These are phyloP conservation scores for Aphelenchoides fujianensis DNA, from an alignment of 1,140 invertebrate genomes.

Conservation along the genomic window DNA sequence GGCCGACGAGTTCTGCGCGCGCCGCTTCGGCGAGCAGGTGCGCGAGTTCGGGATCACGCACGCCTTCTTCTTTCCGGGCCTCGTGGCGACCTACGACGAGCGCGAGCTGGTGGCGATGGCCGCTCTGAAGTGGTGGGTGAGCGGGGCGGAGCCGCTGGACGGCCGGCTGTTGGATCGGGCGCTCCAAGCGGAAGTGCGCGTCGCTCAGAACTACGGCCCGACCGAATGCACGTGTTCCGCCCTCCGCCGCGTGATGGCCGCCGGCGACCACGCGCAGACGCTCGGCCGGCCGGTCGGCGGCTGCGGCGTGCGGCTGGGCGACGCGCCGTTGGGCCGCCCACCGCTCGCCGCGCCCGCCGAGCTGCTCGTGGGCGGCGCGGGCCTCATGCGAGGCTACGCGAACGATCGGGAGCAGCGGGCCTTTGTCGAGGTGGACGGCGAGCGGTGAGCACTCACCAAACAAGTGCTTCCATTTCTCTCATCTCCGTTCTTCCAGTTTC, in stretches of 20 bases:
- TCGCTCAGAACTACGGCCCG: slow-evolving; percentile 38
- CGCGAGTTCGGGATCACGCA: slow-evolving; percentile 29
- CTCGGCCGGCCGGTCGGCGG: slow-evolving; percentile 24
- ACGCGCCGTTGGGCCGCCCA: not conserved
- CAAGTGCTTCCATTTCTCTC: slow-evolving; percentile 18
- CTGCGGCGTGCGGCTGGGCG: not conserved
- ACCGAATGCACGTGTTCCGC: slow-evolving; percentile 37
- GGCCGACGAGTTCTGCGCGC: not conserved
- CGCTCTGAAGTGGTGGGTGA: slow-evolving; percentile 34
- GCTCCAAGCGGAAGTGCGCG: slow-evolving; percentile 3
- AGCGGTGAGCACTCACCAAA: slow-evolving; percentile 16
- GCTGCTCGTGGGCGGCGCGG: slow-evolving; percentile 18
- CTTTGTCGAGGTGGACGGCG: slow-evolving; percentile 25
- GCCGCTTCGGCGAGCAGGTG: slow-evolving; percentile 23
- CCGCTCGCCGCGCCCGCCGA: slow-evolving; percentile 16
- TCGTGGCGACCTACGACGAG: slow-evolving; percentile 36
- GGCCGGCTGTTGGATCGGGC: slow-evolving; percentile 21
- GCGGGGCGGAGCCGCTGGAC: slow-evolving; percentile 27
- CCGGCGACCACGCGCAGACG: slow-evolving; percentile 29
- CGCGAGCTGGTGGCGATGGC: slow-evolving; percentile 17
- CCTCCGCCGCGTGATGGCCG: slow-evolving; percentile 23
- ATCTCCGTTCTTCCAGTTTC: slow-evolving; percentile 27
- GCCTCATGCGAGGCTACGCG: slow-evolving; percentile 36
- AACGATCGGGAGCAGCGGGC: slow-evolving; percentile 6
- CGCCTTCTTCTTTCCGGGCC: slow-evolving; percentile 36